These are phyloP conservation scores for Cathartes aura DNA, from an alignment of 2,113 vertebrate genomes.

Conservation along the genomic window DNA sequence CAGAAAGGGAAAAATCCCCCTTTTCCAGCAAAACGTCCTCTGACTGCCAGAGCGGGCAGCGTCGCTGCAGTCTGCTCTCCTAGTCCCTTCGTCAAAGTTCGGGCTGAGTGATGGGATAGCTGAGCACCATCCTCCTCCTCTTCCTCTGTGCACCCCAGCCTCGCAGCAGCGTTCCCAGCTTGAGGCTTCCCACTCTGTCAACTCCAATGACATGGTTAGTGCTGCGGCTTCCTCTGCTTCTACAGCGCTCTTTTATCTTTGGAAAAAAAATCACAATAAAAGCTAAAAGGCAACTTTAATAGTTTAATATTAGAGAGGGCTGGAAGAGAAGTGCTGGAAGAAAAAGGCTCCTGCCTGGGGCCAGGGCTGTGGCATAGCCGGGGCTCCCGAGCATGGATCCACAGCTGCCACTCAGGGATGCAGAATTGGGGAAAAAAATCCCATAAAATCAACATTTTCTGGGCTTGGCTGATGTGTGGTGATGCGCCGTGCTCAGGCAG, in stretches of 20 bases:
- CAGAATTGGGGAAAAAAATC: accelerated
- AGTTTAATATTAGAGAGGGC: background rate
- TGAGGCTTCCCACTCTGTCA: conserved; percentile 11
- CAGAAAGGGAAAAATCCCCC: background rate
- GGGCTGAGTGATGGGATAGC: background rate
- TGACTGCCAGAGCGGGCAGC: background rate
- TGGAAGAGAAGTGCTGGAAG: background rate
- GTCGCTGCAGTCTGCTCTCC: background rate
- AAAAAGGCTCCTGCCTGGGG: background rate
- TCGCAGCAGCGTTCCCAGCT: background rate
- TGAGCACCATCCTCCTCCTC: background rate
- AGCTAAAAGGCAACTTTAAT: conserved; percentile 30
- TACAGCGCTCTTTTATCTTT: conserved; percentile 14
- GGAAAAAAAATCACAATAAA: background rate
- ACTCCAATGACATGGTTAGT: conserved; percentile 13
- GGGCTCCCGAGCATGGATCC: background rate
- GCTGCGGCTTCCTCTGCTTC: background rate
- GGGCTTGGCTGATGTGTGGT: background rate
- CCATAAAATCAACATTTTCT: background rate
- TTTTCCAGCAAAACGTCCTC: background rate
- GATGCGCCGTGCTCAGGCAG: background rate
- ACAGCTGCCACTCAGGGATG: background rate
- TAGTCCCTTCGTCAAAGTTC: background rate
- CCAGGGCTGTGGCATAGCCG: background rate
- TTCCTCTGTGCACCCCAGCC: background rate